Percentiles rank a stretch among this genome's conserved stretches.
phyloP scores from a whole-genome alignment of 2,797 vertebrate genomes.

The Chelonia mydas region DNA sequence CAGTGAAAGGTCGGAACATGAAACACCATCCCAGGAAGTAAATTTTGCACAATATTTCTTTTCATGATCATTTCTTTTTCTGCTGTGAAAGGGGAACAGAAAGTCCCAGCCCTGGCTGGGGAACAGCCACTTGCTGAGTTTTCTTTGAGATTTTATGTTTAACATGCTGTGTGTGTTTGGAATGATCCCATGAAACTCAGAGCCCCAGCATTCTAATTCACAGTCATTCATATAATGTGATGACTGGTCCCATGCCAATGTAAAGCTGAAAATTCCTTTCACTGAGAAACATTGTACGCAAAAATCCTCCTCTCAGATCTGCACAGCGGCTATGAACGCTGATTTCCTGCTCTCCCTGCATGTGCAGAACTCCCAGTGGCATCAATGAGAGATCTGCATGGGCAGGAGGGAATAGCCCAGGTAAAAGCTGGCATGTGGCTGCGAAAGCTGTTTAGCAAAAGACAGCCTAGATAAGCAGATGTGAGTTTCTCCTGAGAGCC shows the following conservation, averaged over 20 bases:
- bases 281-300: not conserved
- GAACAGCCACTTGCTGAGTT: not conserved
- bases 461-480: not conserved
- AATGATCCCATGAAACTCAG: accelerated
- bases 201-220: accelerated
- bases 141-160: not conserved
- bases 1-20: not conserved
- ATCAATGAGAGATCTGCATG: not conserved
- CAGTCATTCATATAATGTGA: accelerated
- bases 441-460: accelerated
- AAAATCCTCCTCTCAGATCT: not conserved
- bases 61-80: not conserved
- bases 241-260: accelerated
- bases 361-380: not conserved
- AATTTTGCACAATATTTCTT: not conserved
- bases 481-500: accelerated
- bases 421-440: not conserved
- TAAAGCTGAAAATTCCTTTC: no score
- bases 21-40: accelerated
- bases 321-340: not conserved
- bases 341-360: no score
- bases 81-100: not conserved
- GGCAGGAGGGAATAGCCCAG: not conserved
- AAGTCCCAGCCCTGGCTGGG: not conserved
- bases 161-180: not conserved